Evolutionary conservation across 2,797 vertebrate genomes (phyloP).

Genomic region (Scolopax rusticola): DNA sequence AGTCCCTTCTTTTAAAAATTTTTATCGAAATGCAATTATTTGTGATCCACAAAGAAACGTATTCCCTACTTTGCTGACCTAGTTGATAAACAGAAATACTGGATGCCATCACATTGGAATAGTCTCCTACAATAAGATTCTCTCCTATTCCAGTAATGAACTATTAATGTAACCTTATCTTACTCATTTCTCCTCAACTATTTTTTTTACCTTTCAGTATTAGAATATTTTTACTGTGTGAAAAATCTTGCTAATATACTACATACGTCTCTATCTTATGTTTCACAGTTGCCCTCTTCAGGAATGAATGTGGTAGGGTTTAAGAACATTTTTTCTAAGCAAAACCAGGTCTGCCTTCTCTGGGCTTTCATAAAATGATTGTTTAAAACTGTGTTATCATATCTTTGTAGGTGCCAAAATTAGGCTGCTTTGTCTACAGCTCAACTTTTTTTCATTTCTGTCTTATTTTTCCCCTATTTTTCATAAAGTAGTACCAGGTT

Average conservation of each 20-base stretch:
- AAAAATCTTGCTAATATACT: not conserved
- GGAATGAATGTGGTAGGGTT: not conserved
- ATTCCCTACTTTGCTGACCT: not conserved
- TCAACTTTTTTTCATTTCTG: not conserved
- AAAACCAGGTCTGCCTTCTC: not conserved
- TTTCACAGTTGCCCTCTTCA: not conserved
- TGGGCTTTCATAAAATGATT: not conserved
- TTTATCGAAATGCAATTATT: not conserved
- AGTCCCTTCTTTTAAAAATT: not conserved
- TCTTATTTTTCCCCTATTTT: not conserved
- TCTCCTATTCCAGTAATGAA: not conserved
- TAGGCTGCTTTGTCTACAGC: not conserved
- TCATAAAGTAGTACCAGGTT: not conserved
- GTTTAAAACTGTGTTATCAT: not conserved
- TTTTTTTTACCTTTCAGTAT: not conserved
- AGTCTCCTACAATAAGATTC: not conserved
- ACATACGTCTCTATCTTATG: not conserved
- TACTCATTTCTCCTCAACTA: not conserved
- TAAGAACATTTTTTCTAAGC: not conserved
- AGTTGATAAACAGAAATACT: not conserved
- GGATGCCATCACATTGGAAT: not conserved
- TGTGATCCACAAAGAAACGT: not conserved
- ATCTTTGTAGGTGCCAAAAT: not conserved
- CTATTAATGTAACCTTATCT: not conserved
- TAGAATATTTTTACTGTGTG: not conserved